Evolutionary conservation across 2,888 invertebrate genomes (phyloP).

Genomic region (Electrophaes corylata): DNA sequence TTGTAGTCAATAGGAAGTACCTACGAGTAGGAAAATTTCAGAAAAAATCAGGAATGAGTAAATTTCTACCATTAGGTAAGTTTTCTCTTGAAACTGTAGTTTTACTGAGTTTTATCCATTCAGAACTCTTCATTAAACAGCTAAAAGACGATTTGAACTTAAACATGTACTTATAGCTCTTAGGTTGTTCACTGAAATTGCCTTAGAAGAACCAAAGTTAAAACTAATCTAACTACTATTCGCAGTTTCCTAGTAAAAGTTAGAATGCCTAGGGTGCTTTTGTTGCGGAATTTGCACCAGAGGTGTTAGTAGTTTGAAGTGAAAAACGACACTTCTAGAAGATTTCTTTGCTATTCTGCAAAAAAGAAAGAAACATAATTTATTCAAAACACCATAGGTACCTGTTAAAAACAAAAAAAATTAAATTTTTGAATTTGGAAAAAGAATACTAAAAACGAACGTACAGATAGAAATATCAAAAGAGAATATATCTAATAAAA

Average conservation of each 20-base stretch:
- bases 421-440: no score
- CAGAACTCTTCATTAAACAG: slow-evolving; percentile 2
- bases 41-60: no score
- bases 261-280: slow-evolving; percentile 35
- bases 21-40: no score
- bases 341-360: slow-evolving; percentile 25
- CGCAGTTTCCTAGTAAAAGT: slow-evolving; percentile 36
- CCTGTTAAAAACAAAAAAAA: no score
- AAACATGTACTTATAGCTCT: slow-evolving; percentile 23
- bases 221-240: slow-evolving; percentile 37
- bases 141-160: slow-evolving; percentile 9
- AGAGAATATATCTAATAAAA: no score
- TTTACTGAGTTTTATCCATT: not conserved
- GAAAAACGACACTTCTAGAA: slow-evolving; percentile 10
- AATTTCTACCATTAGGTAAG: no score
- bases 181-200: slow-evolving; percentile 29
- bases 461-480: no score
- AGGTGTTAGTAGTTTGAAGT: slow-evolving; percentile 25
- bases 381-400: no score
- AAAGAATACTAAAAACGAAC: no score
- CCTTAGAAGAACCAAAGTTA: slow-evolving; percentile 25
- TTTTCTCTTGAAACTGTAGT: not conserved
- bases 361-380: not conserved
- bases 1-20: no score
- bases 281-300: slow-evolving; percentile 22